phyloP scores from a whole-genome alignment of 2,797 vertebrate species.

The Sebastes jordani region DNA sequence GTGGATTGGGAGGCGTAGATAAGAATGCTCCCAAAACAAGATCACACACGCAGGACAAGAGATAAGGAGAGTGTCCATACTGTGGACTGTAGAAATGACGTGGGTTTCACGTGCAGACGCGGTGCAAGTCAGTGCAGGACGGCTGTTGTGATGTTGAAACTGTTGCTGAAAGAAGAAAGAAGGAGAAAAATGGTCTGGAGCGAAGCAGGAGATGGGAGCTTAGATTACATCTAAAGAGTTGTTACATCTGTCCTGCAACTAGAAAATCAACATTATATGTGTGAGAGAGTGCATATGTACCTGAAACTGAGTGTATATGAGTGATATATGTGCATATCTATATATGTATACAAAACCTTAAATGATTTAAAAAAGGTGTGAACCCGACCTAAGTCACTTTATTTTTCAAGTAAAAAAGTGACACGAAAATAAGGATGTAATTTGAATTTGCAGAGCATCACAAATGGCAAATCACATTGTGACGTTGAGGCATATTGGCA shows the following conservation, averaged over 20 bases:
- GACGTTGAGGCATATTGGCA: neutral
- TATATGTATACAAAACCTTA: neutral
- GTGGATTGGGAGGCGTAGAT: slow-evolving; percentile 17
- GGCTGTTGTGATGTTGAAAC: slow-evolving; percentile 18
- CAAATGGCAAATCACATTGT: neutral
- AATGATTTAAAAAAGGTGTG: neutral
- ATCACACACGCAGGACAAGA: slow-evolving; percentile 54
- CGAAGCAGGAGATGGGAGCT: neutral
- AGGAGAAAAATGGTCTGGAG: neutral
- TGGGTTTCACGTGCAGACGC: neutral
- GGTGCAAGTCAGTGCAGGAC: slow-evolving; percentile 50
- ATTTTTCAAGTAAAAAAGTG: neutral
- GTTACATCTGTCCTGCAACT: neutral
- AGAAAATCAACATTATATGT: neutral
- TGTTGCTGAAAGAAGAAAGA: neutral
- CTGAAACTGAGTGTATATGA: neutral
- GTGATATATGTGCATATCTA: neutral
- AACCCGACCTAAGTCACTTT: neutral
- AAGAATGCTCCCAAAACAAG: slow-evolving; percentile 56
- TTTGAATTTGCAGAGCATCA: neutral
- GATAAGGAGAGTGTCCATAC: slow-evolving; percentile 45
- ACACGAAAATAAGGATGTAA: neutral
- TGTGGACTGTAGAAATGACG: slow-evolving; percentile 7
- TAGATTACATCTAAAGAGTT: neutral
- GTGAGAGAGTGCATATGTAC: neutral